Evolutionary conservation across 2,113 vertebrate species (phyloP).

Genomic region (Pterocles gutturalis): DNA sequence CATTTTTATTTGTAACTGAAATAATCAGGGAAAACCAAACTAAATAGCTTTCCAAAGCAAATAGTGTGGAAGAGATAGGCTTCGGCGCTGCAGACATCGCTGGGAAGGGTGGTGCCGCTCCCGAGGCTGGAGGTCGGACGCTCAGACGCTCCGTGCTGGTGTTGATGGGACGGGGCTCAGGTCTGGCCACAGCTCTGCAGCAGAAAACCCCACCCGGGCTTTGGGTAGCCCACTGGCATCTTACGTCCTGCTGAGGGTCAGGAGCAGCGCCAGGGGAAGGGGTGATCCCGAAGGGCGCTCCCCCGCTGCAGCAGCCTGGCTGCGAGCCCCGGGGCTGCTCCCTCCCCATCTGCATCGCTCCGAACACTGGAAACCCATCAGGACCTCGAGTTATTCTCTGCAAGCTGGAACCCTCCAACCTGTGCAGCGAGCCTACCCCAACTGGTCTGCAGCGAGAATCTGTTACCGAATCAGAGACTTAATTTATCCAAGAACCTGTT

Average conservation of each 20-base stretch:
- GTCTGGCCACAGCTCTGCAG: neutral
- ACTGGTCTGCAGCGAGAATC: neutral
- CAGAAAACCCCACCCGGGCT: too few relatives aligned
- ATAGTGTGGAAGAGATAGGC: rapidly evolving
- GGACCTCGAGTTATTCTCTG: conserved; percentile 44
- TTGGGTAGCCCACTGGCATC: rapidly evolving
- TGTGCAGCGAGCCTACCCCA: neutral
- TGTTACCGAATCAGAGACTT: conserved; percentile 39
- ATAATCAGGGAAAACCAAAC: neutral
- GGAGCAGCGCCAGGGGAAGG: too few relatives aligned
- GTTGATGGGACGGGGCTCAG: neutral
- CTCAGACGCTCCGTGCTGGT: rapidly evolving
- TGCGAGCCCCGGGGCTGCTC: neutral
- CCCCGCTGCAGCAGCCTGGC: too few relatives aligned
- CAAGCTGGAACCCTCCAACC: conserved; percentile 35
- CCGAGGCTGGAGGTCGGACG: neutral
- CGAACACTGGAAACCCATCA: neutral
- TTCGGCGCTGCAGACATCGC: rapidly evolving
- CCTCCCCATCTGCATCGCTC: neutral
- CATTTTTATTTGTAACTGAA: neutral
- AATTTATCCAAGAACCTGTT: conserved; percentile 70
- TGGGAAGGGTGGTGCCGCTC: neutral
- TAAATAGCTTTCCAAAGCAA: neutral
- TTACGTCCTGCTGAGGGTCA: neutral
- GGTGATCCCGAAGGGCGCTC: rapidly evolving